phyloP scores from a whole-genome alignment of 2,888 invertebrate species.

The Harpagoxenus sublaevis region DNA sequence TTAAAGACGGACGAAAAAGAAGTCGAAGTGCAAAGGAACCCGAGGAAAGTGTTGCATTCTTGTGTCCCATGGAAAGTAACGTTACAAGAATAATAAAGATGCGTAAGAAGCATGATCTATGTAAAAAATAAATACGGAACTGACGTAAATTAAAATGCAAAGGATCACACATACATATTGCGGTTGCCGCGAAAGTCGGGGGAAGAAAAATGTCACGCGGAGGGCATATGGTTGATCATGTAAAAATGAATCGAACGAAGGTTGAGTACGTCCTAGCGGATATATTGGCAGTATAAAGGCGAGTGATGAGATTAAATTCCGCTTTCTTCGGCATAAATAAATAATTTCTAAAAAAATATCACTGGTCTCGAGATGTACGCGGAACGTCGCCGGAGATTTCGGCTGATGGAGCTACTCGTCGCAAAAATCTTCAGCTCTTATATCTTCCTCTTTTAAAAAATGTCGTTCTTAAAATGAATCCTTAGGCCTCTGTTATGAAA shows the following conservation, averaged over 20 bases:
- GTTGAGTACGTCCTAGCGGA: conserved; percentile 77
- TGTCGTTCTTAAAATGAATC: not conserved
- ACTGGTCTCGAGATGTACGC: conserved; percentile 83
- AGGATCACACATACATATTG: conserved; percentile 67
- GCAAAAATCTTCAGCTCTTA: not conserved
- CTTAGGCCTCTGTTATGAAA: not conserved
- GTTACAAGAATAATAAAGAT: conserved; percentile 65
- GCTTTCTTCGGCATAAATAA: conserved; percentile 83
- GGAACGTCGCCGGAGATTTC: conserved; percentile 59
- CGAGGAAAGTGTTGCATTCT: conserved; percentile 62
- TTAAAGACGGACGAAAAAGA: conserved; percentile 73
- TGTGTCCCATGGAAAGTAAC: conserved; percentile 63
- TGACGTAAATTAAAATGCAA: conserved; percentile 47
- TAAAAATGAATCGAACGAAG: conserved; percentile 69
- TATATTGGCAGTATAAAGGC: conserved; percentile 83
- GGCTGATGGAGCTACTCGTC: conserved; percentile 23
- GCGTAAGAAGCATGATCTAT: conserved; percentile 40
- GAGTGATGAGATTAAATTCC: conserved; percentile 80
- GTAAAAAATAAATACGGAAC: conserved; percentile 35
- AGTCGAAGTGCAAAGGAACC: conserved; percentile 75
- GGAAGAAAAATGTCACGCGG: conserved; percentile 63
- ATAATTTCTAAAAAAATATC: conserved; percentile 85
- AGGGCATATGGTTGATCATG: conserved; percentile 58
- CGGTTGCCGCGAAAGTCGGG: conserved; percentile 58
- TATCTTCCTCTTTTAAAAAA: not conserved